These are phyloP conservation scores for Drosophila seclusa DNA, from an alignment of 2,888 invertebrate species.

Conservation along the genomic window DNA sequence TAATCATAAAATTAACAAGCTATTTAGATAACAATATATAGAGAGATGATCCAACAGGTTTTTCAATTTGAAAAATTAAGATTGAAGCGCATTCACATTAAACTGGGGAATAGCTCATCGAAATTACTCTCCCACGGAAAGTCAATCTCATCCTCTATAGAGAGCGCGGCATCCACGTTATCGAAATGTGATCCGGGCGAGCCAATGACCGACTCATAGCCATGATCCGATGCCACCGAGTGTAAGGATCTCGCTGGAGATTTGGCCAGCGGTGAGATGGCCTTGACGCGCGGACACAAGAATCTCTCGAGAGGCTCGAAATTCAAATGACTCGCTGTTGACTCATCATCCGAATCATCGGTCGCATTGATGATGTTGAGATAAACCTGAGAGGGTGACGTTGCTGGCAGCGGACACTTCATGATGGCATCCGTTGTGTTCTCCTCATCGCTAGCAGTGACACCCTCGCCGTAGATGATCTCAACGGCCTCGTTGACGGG, in stretches of 20 bases:
- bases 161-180: slow-evolving; percentile 29
- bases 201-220: slow-evolving; percentile 88
- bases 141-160: slow-evolving; percentile 78
- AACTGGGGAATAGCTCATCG: slow-evolving; percentile 91
- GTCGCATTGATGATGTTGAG: slow-evolving; percentile 73
- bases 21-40: slow-evolving; percentile 42
- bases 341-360: slow-evolving; percentile 76
- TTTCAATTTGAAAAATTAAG: slow-evolving; percentile 62
- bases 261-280: slow-evolving; percentile 81
- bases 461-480: slow-evolving; percentile 85
- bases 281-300: slow-evolving; percentile 71
- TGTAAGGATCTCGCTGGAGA: slow-evolving; percentile 79
- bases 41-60: slow-evolving; percentile 32
- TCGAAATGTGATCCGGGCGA: slow-evolving; percentile 85
- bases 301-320: slow-evolving; percentile 82
- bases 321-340: slow-evolving; percentile 56
- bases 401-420: slow-evolving; percentile 76
- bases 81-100: slow-evolving; percentile 85
- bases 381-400: slow-evolving; percentile 80
- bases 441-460: slow-evolving; percentile 68
- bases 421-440: slow-evolving; percentile 70
- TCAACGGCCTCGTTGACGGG: slow-evolving; percentile 85
- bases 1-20: slow-evolving; percentile 40
- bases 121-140: slow-evolving; percentile 91
- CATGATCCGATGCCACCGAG: slow-evolving; percentile 86